These are phyloP conservation scores for Bedellia somnulentella DNA, from an alignment of 2,888 invertebrate species.

Conservation along the genomic window DNA sequence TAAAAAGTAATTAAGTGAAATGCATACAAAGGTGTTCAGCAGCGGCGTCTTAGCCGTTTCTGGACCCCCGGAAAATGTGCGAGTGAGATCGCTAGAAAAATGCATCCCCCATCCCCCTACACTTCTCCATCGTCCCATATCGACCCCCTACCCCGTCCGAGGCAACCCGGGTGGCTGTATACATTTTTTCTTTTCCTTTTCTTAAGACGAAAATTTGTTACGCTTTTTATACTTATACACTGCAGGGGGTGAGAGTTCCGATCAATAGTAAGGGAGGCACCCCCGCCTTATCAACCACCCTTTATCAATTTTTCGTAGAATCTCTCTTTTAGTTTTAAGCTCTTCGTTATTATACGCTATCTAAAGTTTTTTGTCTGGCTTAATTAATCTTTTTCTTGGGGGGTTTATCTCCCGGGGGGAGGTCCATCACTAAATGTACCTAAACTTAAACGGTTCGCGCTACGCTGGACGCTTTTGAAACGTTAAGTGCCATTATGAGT, in stretches of 20 bases:
- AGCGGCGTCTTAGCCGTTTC: constrained; percentile 35
- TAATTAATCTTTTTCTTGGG: constrained; percentile 7
- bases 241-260: constrained; percentile 29
- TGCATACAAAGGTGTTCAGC: constrained; percentile 52
- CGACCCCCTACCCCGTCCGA: constrained; percentile 16
- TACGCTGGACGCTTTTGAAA: constrained; percentile 4
- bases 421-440: constrained; percentile 3
- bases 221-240: constrained; percentile 59
- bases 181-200: constrained; percentile 62
- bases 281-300: constrained; percentile 17
- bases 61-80: constrained; percentile 21
- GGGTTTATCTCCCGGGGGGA: neutral
- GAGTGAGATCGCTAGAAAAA: constrained; percentile 45
- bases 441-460: constrained; percentile 4
- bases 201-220: constrained; percentile 63
- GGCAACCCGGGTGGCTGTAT: constrained; percentile 37
- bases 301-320: constrained; percentile 54
- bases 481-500: constrained; percentile 6
- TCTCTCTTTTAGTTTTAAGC: constrained; percentile 27
- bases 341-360: constrained; percentile 22
- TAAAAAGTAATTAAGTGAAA: constrained; percentile 32
- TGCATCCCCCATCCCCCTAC: constrained; percentile 21
- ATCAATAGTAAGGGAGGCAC: constrained; percentile 34
- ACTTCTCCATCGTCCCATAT: constrained; percentile 14
- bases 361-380: constrained; percentile 18